Conservation (phyloP, 2,113 vertebrate genomes). For the Cottus gobio region DNA sequence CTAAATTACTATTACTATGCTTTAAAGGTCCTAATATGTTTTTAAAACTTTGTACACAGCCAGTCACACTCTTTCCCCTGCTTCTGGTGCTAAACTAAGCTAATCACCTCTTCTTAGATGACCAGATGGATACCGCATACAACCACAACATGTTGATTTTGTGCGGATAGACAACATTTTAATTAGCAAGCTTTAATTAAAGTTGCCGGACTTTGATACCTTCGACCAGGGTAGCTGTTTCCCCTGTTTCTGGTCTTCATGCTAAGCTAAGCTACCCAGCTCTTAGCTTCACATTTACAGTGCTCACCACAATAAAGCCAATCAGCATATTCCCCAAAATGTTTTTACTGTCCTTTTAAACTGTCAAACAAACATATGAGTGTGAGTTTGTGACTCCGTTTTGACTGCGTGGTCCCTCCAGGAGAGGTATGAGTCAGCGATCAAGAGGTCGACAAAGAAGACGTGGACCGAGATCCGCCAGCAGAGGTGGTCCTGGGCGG, state of each 20-base stretch:
- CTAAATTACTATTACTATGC: too few species aligned
- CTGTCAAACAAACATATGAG: not conserved
- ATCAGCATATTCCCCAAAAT: not conserved
- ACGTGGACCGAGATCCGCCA: slow-evolving; percentile 98
- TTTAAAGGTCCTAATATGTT: not conserved
- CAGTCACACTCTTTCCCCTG: not conserved
- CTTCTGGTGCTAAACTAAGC: not conserved
- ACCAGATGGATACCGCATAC: not conserved
- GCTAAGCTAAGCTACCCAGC: not conserved
- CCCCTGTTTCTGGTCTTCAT: not conserved
- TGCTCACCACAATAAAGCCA: not conserved
- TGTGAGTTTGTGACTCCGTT: not conserved
- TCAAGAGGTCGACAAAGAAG: slow-evolving; percentile 94
- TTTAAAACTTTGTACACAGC: not conserved
- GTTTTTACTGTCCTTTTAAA: not conserved
- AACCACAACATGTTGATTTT: not conserved
- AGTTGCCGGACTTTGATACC: not conserved
- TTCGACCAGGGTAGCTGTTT: not conserved
- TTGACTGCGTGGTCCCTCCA: slow-evolving; percentile 45
- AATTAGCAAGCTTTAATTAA: not conserved
- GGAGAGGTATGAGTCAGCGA: slow-evolving; percentile 95
- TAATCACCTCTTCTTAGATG: not conserved
- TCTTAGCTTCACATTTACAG: not conserved
- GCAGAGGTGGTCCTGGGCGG: slow-evolving; percentile 98
- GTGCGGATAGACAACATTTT: not conserved